phyloP scores from a whole-genome alignment of 2,113 vertebrate species.

The Cygnus atratus region DNA sequence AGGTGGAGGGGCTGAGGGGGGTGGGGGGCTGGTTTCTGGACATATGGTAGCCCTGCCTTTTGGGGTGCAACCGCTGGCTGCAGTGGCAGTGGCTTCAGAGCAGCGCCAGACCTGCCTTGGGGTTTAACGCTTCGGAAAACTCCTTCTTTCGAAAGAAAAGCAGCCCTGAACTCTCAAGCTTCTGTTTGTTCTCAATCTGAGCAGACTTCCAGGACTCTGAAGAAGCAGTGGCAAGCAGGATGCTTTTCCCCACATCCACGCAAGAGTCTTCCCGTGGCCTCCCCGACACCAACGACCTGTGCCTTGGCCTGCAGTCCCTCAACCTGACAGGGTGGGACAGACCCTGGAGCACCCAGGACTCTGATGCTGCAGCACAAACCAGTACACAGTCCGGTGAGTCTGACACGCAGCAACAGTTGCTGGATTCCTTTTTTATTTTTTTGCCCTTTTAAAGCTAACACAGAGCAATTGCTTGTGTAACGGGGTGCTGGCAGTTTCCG shows the following conservation, averaged over 20 bases:
- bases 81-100: slow-evolving; percentile 50
- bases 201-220: slow-evolving; percentile 89
- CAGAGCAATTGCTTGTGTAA: slow-evolving; percentile 41
- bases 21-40: slow-evolving; percentile 64
- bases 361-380: slow-evolving; percentile 84
- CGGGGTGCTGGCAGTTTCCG: neutral
- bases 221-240: slow-evolving; percentile 89
- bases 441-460: neutral
- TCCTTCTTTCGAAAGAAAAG: slow-evolving; percentile 38
- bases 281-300: slow-evolving; percentile 89
- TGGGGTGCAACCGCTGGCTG: slow-evolving; percentile 57
- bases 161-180: slow-evolving; percentile 71
- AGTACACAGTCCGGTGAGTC: slow-evolving; percentile 91
- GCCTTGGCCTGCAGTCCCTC: slow-evolving; percentile 96
- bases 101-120: neutral
- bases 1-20: slow-evolving; percentile 68
- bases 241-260: slow-evolving; percentile 92
- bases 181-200: slow-evolving; percentile 71
- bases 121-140: slow-evolving; percentile 61
- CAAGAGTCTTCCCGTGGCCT: slow-evolving; percentile 90
- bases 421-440: neutral
- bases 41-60: slow-evolving; percentile 83
- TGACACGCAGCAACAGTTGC: slow-evolving; percentile 77
- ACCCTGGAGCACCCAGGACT: slow-evolving; percentile 95
- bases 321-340: slow-evolving; percentile 94